Evolutionary conservation across 2,797 vertebrate species (phyloP), one percentile per base, ranked within the genome.

Genomic region (Hirundo rustica): DNA sequence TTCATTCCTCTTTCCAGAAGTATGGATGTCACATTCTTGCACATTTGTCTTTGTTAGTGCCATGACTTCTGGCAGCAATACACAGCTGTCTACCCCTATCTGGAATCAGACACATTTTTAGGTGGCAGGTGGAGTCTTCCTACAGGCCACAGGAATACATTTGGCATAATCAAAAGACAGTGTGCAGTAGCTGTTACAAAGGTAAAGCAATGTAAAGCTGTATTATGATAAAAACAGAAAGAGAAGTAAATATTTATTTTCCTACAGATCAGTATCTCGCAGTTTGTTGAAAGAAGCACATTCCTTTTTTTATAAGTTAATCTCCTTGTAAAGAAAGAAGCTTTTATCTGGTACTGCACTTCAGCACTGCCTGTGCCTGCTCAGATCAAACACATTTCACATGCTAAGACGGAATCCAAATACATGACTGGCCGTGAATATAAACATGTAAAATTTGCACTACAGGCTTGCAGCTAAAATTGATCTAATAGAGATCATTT

Each of bases 71-170:
- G 86, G 74, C 86, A 95, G 93, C 51, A 51, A 50, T 22, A 70
- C 57, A 88, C 94, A 94, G 96, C 95, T 97, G 92, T 93, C 95
- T 45, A 78, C 26, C 64, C 84, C 94, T 72, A 57, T 96, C 79
- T 94, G 73, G 47, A 57, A 87, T 26, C 61, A 93, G 83, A 26
- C 48, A 32, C 22, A 64, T 61, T 91, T 86, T 81, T 47, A 89
- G 64, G 62, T 60, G 80, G 61, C 89, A 94, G 79, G 42, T 62
- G 89, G 79, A 83, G 73, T 42, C 58, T 90, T 85, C 47, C 65
- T 70, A 32, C 4, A 26, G 12, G 34, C 68, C 3, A 11, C 29
- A 76, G 47, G 32, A 80, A 60, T 20, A 61, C 16, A 60, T n/a
- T 48, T 48, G 67, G 47, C 42, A 45, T 20, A 64, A 71, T 67